A percentile compares a stretch with the other conserved stretches of the same genome.
phyloP scores from a whole-genome alignment of 2,797 vertebrate species.

The Coccyzus lansbergi region DNA sequence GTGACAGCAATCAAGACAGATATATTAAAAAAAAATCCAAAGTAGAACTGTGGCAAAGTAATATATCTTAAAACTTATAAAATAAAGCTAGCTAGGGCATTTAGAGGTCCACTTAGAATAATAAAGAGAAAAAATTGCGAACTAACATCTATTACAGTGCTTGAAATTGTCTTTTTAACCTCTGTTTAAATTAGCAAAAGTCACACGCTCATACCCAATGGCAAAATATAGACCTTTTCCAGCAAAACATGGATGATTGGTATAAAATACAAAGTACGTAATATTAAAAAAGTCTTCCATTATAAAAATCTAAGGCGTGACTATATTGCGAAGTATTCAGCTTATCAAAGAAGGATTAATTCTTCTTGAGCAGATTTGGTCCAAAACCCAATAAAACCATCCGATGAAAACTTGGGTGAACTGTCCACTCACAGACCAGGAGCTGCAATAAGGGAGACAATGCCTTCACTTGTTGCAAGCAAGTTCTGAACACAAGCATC shows the following conservation, averaged over 20 bases:
- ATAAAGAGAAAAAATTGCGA: not conserved
- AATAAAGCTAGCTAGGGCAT: not conserved
- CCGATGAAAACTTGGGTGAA: not conserved
- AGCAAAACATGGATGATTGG: conserved; percentile 4
- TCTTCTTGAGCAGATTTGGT: not conserved
- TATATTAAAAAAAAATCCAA: not conserved
- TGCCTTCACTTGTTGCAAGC: not conserved
- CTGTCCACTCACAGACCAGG: not conserved
- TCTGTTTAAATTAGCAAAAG: conserved; percentile 48
- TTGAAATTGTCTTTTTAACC: conserved; percentile 44
- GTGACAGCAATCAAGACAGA: not conserved
- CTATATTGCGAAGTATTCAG: not conserved
- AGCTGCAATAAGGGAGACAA: not conserved
- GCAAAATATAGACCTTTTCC: conserved; percentile 33
- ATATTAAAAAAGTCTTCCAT: not conserved
- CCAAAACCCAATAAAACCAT: not conserved
- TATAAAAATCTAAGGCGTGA: conserved; percentile 28
- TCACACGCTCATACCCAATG: conserved; percentile 1
- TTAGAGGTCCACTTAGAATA: conserved; percentile 3
- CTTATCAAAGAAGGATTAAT: conserved; percentile 6
- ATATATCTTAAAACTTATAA: not conserved
- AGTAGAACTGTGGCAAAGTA: not conserved
- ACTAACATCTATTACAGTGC: not conserved
- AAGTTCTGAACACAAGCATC: conserved; percentile 32
- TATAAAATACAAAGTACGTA: conserved; percentile 32